phyloP scores from a whole-genome alignment of 2,888 invertebrate genomes.

The Allacma fusca region DNA sequence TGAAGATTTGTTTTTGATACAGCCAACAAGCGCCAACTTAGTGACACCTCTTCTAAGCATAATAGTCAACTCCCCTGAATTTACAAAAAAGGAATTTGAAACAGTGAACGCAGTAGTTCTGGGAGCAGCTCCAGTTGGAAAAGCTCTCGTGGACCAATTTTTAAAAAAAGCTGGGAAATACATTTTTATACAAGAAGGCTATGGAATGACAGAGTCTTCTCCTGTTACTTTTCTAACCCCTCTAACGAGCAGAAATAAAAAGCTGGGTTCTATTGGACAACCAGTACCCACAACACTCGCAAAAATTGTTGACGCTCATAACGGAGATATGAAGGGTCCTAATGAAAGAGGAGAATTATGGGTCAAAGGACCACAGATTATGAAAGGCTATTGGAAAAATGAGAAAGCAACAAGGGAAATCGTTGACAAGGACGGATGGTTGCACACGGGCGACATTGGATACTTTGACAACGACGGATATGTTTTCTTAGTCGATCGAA shows the following conservation, averaged over 20 bases:
- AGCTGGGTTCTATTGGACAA: constrained; percentile 43
- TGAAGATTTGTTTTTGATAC: too few relatives aligned
- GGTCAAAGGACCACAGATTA: constrained; percentile 68
- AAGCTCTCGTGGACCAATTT: constrained; percentile 69
- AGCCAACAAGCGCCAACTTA: too few relatives aligned
- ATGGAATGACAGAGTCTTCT: constrained; percentile 76
- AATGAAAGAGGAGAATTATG: constrained; percentile 77
- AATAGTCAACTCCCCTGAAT: too few relatives aligned
- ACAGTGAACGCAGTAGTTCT: too few relatives aligned
- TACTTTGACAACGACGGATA: constrained; percentile 67
- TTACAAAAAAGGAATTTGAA: too few relatives aligned
- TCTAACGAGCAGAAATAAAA: constrained; percentile 43
- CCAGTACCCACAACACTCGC: constrained; percentile 68
- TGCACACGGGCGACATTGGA: constrained; percentile 71
- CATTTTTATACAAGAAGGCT: constrained; percentile 62
- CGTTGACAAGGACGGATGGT: constrained; percentile 79
- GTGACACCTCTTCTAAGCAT: too few relatives aligned
- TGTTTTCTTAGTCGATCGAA: constrained; percentile 79
- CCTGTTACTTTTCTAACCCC: constrained; percentile 47
- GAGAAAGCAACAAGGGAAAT: constrained; percentile 77
- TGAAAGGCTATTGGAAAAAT: constrained; percentile 83
- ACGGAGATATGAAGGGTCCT: constrained; percentile 69
- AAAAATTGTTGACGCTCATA: constrained; percentile 70
- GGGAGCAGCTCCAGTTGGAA: too few relatives aligned
- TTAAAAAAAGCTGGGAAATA: constrained; percentile 64